Evolutionary conservation across 2,888 invertebrate genomes (phyloP), one percentile per base, ranked within the genome.

Genomic region (Macroteleia sp.): DNA sequence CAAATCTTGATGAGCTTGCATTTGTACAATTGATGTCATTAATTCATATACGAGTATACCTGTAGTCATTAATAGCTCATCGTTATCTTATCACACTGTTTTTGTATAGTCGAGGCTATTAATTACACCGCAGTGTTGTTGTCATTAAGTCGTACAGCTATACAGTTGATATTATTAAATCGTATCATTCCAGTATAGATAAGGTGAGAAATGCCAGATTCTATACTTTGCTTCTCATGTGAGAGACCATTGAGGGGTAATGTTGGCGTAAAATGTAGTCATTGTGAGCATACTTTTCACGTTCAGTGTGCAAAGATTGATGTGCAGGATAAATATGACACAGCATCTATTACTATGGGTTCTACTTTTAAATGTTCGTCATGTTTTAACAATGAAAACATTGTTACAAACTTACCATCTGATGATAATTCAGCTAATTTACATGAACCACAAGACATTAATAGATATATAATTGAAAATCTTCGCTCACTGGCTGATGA

Each of bases 341-440:
- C 34, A 34, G 34, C 34, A 34, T 34, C 34, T 34, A 34, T 34
- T 34, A 34, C 34, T 34, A 10, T 34, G 34, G 34, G 34, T 34
- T 34, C 34, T 10, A 34, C 34, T 10, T 6, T 25, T 25, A 25
- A 25, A 25, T 25, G 25, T n/a, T n/a, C n/a, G n/a, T n/a, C n/a
- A n/a, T n/a, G n/a, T n/a, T n/a, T n/a, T n/a, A n/a, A n/a, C n/a
- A n/a, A n/a, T n/a, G n/a, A n/a, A n/a, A n/a, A n/a, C n/a, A n/a
- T n/a, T n/a, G n/a, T n/a, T n/a, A n/a, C n/a, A n/a, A n/a, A n/a
- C n/a, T n/a, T n/a, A n/a, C n/a, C n/a, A n/a, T n/a, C n/a, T n/a
- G n/a, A n/a, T n/a, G n/a, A n/a, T n/a, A n/a, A n/a, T n/a, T n/a
- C n/a, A n/a, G n/a, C n/a, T n/a, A n/a, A n/a, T n/a, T n/a, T n/a